Base-by-base conservation (phyloP, 2,797 vertebrate species). In the Lemur catta region DNA sequence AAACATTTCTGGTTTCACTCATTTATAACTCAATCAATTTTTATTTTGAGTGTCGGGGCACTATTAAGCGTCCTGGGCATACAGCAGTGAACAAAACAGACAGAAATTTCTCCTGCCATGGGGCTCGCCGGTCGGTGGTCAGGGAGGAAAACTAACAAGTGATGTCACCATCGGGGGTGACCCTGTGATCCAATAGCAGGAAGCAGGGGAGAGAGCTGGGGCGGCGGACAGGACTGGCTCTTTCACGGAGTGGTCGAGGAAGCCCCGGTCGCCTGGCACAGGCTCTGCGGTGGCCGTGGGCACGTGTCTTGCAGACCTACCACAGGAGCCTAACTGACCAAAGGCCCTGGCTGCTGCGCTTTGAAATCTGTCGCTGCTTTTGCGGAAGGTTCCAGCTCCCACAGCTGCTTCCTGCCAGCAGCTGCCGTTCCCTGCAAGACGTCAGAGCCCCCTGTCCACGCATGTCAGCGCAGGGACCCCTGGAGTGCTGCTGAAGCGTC, bases 301-400 rank as follows among this genome's bases (percentile, higher is more conserved):
- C 71, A 38, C 10, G 24, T 4, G 1, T 75, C 72, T 61, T 57
- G 30, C 52, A 38, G 65, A 6, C 33, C 52, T 59, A 1, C 30
- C 43, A 3, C 9, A 24, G 28, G n/a, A 84, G 8, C 3, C 0
- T 13, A 59, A 10, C 18, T n/a, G n/a, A 72, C 28, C 4, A 22
- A 17, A n/a, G 59, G n/a, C 41, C 41, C 4, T 7, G 7, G 18
- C 26, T 24, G 2, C 59, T 41, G 2, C 4, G 7, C 6, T 87
- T 61, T 26, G 14, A 12, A 86, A 11, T 28, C 7, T 17, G 2
- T 6, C 3, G 5, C 38, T 89, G 52, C 38, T 43, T 72, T 22
- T 3, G 0, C 13, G 20, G 52, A 67, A 50, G 30, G 38, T 13
- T n/a, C 1, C 0, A 0, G 41, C 63, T 35, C 50, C 33, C 33